These are phyloP conservation scores for Heterocephalus glaber DNA, from an alignment of 2,113 vertebrate species.

Conservation along the genomic window DNA sequence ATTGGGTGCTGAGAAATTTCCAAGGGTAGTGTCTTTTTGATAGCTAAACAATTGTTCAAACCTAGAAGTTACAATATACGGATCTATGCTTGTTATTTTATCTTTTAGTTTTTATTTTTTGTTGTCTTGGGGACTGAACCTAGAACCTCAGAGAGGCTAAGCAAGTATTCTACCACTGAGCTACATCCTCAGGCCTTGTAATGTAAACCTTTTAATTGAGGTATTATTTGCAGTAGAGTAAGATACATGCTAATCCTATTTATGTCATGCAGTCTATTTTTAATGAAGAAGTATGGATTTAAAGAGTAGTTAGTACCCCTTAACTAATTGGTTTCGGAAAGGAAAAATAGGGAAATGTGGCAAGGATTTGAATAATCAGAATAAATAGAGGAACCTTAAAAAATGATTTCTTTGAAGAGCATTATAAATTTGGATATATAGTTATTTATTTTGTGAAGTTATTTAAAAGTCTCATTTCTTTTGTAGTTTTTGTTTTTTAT, in stretches of 20 bases:
- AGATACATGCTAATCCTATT: not conserved
- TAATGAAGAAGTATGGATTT: not conserved
- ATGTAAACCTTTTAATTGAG: not conserved
- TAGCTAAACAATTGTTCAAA: not conserved
- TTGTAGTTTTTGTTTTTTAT: not conserved
- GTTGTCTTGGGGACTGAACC: not conserved
- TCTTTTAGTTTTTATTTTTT: not conserved
- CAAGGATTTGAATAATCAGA: not conserved
- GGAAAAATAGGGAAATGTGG: not conserved
- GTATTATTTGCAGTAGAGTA: not conserved
- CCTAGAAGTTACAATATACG: not conserved
- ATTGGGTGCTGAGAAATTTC: not conserved
- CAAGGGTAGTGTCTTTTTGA: not conserved
- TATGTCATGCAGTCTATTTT: not conserved
- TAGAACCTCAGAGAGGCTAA: not conserved
- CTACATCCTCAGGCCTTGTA: not conserved
- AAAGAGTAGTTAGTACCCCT: not conserved
- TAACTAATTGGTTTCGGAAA: not conserved
- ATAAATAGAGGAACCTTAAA: not conserved
- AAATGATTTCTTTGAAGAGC: not conserved
- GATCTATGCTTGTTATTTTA: not conserved
- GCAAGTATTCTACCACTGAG: not conserved
- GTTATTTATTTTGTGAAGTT: not conserved
- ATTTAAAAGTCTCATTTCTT: slow-evolving; percentile 9
- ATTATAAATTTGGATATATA: not conserved